These are phyloP conservation scores for Andrena hattorfiana DNA, from an alignment of 2,888 invertebrate genomes.

Conservation along the genomic window DNA sequence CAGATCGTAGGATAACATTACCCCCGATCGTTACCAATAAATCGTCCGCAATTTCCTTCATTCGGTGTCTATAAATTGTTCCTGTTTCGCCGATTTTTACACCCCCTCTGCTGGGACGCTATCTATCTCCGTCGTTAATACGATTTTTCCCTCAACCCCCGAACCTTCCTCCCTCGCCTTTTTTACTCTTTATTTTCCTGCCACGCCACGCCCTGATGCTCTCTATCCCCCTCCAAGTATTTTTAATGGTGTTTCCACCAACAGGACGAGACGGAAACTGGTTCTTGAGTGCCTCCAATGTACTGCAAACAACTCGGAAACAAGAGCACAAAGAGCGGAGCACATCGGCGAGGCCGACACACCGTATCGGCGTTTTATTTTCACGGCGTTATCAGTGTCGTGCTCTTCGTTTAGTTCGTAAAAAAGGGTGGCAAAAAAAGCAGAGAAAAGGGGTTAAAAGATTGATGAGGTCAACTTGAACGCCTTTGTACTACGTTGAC, in stretches of 20 bases:
- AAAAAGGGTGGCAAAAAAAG: background rate
- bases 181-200: conserved; percentile 18
- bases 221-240: conserved; percentile 36
- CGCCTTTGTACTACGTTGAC: conserved; percentile 21
- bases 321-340: conserved; percentile 18
- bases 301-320: conserved; percentile 42
- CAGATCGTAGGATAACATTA: conserved; percentile 12
- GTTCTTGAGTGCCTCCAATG: conserved; percentile 42
- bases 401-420: conserved; percentile 1
- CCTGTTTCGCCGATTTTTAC: conserved; percentile 32
- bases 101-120: conserved; percentile 6
- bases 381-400: conserved; percentile 25
- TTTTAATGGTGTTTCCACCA: conserved; percentile 59
- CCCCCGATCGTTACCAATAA: conserved; percentile 23
- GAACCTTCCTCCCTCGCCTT: background rate
- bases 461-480: conserved; percentile 34
- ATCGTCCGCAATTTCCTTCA: conserved; percentile 29
- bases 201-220: conserved; percentile 37
- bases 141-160: conserved; percentile 44
- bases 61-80: conserved; percentile 40
- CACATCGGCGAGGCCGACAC: conserved; percentile 13
- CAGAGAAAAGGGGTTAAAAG: conserved; percentile 16
- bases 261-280: conserved; percentile 36
- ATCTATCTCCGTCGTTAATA: conserved; percentile 52
- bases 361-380: conserved; percentile 13